Evolutionary conservation across 53 echinoderm and acorn worm genomes (phyloP).

Genomic region (Paracentrotus lividus): DNA sequence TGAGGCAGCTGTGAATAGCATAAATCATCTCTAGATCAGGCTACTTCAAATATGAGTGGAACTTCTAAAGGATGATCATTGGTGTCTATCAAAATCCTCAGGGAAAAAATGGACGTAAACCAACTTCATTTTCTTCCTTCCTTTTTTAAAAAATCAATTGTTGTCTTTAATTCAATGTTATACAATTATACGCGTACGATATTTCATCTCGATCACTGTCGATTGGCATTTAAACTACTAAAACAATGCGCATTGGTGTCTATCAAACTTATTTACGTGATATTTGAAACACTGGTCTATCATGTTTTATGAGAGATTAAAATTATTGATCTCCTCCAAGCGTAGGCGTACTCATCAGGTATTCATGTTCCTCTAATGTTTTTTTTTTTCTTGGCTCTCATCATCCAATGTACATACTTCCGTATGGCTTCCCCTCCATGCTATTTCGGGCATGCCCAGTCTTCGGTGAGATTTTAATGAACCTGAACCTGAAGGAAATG

Average conservation of each 20-base stretch:
- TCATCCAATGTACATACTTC: constrained; percentile 38
- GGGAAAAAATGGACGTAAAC: too few relatives aligned
- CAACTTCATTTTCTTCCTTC: too few relatives aligned
- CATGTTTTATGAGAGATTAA: background rate
- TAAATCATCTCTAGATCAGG: background rate
- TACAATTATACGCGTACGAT: too few relatives aligned
- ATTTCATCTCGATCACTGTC: too few relatives aligned
- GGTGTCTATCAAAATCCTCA: background rate
- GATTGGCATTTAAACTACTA: too few relatives aligned
- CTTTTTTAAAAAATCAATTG: too few relatives aligned
- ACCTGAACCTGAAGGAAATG: background rate
- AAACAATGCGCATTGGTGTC: too few relatives aligned
- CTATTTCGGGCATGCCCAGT: constrained; percentile 24
- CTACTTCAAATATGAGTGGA: background rate
- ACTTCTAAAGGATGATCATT: background rate
- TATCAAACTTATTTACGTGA: too few relatives aligned
- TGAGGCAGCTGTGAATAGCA: background rate
- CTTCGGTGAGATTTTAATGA: background rate
- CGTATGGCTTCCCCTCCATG: constrained; percentile 20
- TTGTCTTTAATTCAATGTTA: too few relatives aligned
- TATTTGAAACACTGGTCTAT: background rate
- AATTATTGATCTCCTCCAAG: background rate
- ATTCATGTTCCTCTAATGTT: constrained; percentile 9
- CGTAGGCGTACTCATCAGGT: background rate
- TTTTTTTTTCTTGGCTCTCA: background rate